Evolutionary conservation across 2,888 invertebrate genomes (phyloP).

Genomic region (Polydrusus cervinus): DNA sequence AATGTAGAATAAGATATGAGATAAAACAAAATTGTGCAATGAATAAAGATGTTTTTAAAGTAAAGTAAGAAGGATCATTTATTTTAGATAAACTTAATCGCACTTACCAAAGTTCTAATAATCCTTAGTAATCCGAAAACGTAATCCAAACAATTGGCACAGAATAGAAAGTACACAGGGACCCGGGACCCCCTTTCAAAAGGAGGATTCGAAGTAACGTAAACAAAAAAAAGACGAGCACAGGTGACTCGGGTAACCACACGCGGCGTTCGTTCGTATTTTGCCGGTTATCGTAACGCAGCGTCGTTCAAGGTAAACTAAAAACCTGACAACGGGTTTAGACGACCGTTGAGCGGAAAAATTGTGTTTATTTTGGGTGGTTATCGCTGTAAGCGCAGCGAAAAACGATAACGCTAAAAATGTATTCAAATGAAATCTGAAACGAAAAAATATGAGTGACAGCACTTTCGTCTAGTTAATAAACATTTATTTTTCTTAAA

Average conservation of each 20-base stretch:
- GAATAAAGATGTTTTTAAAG: too few relatives aligned
- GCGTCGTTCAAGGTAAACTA: constrained; percentile 50
- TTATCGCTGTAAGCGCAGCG: constrained; percentile 16
- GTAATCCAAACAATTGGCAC: constrained; percentile 14
- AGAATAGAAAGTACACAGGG: neutral
- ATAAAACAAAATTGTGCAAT: too few relatives aligned
- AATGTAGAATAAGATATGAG: too few relatives aligned
- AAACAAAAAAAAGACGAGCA: constrained; percentile 33
- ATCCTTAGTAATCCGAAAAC: constrained; percentile 14
- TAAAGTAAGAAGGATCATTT: too few relatives aligned
- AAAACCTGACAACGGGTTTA: constrained; percentile 50
- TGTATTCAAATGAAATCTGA: too few relatives aligned
- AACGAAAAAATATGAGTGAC: too few relatives aligned
- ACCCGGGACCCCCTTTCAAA: neutral
- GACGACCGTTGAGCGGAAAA: constrained; percentile 50
- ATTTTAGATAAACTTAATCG: too few relatives aligned
- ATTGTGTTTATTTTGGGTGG: constrained; percentile 24
- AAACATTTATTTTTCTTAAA: too few relatives aligned
- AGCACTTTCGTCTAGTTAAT: too few relatives aligned
- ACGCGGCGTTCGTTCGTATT: constrained; percentile 34
- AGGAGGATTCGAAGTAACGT: constrained; percentile 32
- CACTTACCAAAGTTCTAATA: neutral
- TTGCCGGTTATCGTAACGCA: constrained; percentile 35
- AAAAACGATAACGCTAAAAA: neutral
- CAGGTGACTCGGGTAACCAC: constrained; percentile 36